Conservation (phyloP, 2,888 invertebrate genomes). For the Melanostoma scalare region DNA sequence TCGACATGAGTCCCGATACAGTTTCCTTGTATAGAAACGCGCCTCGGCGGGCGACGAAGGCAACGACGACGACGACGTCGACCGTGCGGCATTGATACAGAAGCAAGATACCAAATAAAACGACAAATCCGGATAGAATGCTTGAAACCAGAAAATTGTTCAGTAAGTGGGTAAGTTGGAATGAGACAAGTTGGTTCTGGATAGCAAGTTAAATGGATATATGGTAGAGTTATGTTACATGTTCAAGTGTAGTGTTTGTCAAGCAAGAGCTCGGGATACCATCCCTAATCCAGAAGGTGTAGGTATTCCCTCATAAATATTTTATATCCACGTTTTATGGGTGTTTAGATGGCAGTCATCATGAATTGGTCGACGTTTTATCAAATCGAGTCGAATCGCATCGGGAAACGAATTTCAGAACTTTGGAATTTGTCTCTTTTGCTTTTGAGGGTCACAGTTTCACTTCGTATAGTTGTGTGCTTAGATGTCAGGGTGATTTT, state of each 20-base stretch:
- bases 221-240: neutral
- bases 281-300: conserved; percentile 63
- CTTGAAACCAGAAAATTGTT: conserved; percentile 52
- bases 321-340: conserved; percentile 64
- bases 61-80: too few relatives aligned
- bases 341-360: conserved; percentile 64
- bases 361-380: conserved; percentile 66
- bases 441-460: conserved; percentile 8
- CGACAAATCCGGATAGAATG: conserved; percentile 12
- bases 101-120: neutral
- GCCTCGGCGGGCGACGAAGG: too few relatives aligned
- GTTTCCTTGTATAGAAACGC: too few relatives aligned
- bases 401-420: conserved; percentile 30
- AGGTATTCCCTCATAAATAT: conserved; percentile 55
- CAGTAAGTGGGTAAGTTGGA: conserved; percentile 36
- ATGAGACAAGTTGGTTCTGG: neutral
- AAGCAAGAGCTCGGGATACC: too few relatives aligned
- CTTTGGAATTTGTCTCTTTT: neutral
- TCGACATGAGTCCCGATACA: too few relatives aligned
- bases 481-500: too few relatives aligned
- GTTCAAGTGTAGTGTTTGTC: conserved; percentile 11
- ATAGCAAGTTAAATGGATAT: conserved; percentile 34
- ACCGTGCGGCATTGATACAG: too few relatives aligned
- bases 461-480: neutral
- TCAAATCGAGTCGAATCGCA: conserved; percentile 42